These are phyloP conservation scores for Cheilosia pagana DNA, from an alignment of 2,888 invertebrate species.

Conservation along the genomic window DNA sequence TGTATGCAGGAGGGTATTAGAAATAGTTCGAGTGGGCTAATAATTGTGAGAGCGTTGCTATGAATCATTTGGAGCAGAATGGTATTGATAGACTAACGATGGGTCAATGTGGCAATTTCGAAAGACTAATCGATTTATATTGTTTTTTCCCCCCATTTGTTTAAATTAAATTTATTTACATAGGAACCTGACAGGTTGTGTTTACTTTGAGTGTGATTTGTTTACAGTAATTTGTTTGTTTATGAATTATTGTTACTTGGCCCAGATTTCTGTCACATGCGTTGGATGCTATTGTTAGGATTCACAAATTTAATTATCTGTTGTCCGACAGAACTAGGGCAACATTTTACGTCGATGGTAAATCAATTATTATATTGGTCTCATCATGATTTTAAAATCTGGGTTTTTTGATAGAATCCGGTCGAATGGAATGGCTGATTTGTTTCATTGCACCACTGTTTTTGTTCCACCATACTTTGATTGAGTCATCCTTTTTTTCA, in stretches of 20 bases:
- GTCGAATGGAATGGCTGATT: too few relatives aligned
- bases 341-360: too few relatives aligned
- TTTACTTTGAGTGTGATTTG: not conserved
- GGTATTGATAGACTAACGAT: slow-evolving; percentile 51
- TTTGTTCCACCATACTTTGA: too few relatives aligned
- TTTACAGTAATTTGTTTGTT: not conserved
- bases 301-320: too few relatives aligned
- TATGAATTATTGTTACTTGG: not conserved
- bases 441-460: too few relatives aligned
- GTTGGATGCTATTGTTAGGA: too few relatives aligned
- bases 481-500: too few relatives aligned
- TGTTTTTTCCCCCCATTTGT: not conserved
- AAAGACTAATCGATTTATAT: slow-evolving; percentile 43
- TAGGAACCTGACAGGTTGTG: not conserved
- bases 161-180: not conserved
- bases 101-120: slow-evolving; percentile 54
- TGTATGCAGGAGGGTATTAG: slow-evolving; percentile 22
- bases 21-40: slow-evolving; percentile 36
- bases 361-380: too few relatives aligned
- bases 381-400: too few relatives aligned
- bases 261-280: not conserved
- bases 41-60: slow-evolving; percentile 52
- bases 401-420: too few relatives aligned
- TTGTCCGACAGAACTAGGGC: too few relatives aligned
- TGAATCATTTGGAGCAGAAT: slow-evolving; percentile 62